Evolutionary conservation across 2,888 invertebrate species (phyloP), one percentile per base, ranked within the genome.

Genomic region (Listrodromus nycthemerus): DNA sequence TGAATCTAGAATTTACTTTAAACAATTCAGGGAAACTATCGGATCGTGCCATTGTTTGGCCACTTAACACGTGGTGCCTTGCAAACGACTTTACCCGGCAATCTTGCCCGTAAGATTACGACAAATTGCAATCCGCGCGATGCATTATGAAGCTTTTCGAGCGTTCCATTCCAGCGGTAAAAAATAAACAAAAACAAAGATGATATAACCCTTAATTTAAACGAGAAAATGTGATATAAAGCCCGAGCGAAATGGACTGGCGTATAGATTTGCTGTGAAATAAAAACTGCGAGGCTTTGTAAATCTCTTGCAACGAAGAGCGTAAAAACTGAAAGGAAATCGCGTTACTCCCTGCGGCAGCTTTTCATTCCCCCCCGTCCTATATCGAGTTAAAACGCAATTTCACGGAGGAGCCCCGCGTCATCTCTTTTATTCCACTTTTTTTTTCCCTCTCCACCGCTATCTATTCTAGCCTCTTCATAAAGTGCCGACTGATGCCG

Each of bases 311-410:
- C 45, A 48, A 6, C 45, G 7, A 2, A 58, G 50, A 30, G 74
- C n/a, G 48, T 58, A 37, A 80, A 74, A 48, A 19, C 52, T 19
- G 52, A n/a, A 55, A 70, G 77, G 52, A 84, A 81, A 78, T 75
- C 78, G 67, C 61, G 63, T n/a, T 37, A 58, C 30, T 65, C 24
- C 65, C 52, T 76, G 66, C 52, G 50, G 69, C 50, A 41, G 50
- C 50, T 74, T 74, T 48, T 74, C 73, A 50, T 74, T 33, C 61
- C 50, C 24, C 50, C 37, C 27, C 41, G 30, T 75, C 19, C 69
- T 78, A 75, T 75, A 82, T 84, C 82, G 84, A 79, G 84, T 82
- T 84, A 82, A 79, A 84, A 84, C 71, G 82, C 78, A 84, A 84
- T 84, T 84, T 84, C 84, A 82, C 78, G 84, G 84, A 71, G 58